These are phyloP conservation scores for Leuciscus idus DNA, from an alignment of 2,113 vertebrate species.

Conservation along the genomic window DNA sequence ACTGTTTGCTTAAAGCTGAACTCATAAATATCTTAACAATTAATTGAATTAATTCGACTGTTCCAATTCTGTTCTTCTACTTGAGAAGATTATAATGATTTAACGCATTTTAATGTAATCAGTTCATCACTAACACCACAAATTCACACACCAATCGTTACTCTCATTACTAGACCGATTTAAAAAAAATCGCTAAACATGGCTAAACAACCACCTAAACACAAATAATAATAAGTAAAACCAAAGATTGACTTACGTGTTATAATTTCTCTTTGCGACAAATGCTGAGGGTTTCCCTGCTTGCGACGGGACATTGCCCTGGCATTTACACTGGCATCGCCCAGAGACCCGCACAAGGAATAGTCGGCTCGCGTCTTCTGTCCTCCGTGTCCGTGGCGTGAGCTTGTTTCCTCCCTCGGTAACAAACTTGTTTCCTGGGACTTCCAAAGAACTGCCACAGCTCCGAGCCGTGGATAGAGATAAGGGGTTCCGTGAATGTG, in stretches of 20 bases:
- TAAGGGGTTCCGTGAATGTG: slow-evolving; percentile 49
- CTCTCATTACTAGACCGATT: background rate
- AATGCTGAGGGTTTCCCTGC: slow-evolving; percentile 99
- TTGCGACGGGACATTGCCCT: slow-evolving; percentile 99
- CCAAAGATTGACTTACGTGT: slow-evolving; percentile 83
- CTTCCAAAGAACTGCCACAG: slow-evolving; percentile 68
- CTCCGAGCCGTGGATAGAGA: slow-evolving; percentile 80
- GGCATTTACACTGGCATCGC: slow-evolving; percentile 98
- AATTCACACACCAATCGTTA: background rate
- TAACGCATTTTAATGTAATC: background rate
- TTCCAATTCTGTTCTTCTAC: background rate
- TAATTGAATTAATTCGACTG: background rate
- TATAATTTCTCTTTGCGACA: slow-evolving; percentile 95
- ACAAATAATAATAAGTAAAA: background rate
- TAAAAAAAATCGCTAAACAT: background rate
- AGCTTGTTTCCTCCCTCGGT: slow-evolving; percentile 53
- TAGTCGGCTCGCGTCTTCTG: slow-evolving; percentile 76
- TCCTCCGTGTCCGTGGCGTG: slow-evolving; percentile 62
- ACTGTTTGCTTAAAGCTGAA: background rate
- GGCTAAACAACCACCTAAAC: background rate
- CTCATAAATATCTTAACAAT: background rate
- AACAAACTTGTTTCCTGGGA: slow-evolving; percentile 63
- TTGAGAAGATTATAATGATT: background rate
- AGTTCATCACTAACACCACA: background rate
- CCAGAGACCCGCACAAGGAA: slow-evolving; percentile 89